phyloP scores from a whole-genome alignment of 2,113 vertebrate species.

The Anguilla rostrata region DNA sequence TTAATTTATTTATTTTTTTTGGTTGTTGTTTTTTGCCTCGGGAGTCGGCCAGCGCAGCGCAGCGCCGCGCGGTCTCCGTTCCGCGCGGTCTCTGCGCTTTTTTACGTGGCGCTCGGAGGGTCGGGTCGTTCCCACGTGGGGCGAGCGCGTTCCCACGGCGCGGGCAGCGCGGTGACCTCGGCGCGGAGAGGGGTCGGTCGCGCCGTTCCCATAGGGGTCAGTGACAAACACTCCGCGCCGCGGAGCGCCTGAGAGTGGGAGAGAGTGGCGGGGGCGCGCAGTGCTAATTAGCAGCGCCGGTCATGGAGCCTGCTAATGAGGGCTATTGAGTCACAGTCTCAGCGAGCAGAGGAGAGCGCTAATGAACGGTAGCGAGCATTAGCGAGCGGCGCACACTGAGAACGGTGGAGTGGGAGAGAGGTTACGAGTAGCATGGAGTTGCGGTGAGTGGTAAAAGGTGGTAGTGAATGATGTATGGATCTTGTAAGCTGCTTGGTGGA shows the following conservation, averaged over 20 bases:
- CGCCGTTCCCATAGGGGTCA: neutral
- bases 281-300: neutral
- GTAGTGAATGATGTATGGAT: neutral
- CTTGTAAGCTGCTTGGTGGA: no score
- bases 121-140: constrained; percentile 32
- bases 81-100: neutral
- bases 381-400: neutral
- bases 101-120: constrained; percentile 41
- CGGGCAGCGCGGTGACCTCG: constrained; percentile 25
- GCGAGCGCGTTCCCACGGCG: constrained; percentile 40
- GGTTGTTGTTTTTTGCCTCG: neutral
- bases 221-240: neutral
- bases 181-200: neutral
- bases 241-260: neutral
- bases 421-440: neutral
- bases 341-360: neutral
- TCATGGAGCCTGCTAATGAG: neutral
- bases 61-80: neutral
- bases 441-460: neutral
- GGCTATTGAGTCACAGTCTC: neutral
- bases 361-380: neutral
- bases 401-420: no score
- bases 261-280: neutral
- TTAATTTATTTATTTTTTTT: no score
- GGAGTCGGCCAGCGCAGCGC: neutral